Evolutionary conservation across 2,113 vertebrate species (phyloP).

Genomic region (Fukomys damarensis): DNA sequence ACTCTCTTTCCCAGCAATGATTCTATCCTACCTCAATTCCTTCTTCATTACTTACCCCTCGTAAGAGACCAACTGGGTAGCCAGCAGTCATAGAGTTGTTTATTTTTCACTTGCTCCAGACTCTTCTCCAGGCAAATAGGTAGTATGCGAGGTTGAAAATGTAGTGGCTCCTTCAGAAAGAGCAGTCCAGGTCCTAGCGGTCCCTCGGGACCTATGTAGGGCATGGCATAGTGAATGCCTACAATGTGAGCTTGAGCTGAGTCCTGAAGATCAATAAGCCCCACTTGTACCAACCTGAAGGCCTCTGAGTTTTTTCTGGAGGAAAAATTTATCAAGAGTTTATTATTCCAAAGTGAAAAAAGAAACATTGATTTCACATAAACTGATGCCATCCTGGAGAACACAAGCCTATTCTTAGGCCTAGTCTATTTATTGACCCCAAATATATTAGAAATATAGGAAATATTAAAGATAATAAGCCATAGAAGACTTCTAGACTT

Average conservation of each 20-base stretch:
- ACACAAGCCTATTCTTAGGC: not conserved
- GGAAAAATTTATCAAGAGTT: not conserved
- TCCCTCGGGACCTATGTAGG: not conserved
- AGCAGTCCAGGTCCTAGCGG: conserved; percentile 49
- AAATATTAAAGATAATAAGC: too few relatives aligned
- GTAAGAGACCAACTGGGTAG: conserved; percentile 56
- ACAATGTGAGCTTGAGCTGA: conserved; percentile 3
- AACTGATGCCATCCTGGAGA: not conserved
- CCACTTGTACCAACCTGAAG: conserved; percentile 2
- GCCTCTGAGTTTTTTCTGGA: conserved; percentile 56
- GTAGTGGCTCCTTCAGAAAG: conserved; percentile 44
- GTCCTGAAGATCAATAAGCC: conserved; percentile 29
- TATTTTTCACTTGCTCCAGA: not conserved
- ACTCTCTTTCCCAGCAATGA: not conserved
- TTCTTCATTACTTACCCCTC: conserved; percentile 30
- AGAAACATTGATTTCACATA: not conserved
- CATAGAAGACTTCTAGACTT: too few relatives aligned
- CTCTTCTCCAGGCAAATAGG: conserved; percentile 61
- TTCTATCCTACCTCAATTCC: accelerated
- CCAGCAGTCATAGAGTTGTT: conserved; percentile 56
- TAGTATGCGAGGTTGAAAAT: conserved; percentile 34
- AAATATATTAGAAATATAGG: not conserved
- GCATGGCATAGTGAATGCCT: not conserved
- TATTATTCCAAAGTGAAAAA: not conserved
- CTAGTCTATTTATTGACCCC: not conserved